Conservation (phyloP, 2,888 invertebrate genomes). For the Synanthedon tipuliformis region DNA sequence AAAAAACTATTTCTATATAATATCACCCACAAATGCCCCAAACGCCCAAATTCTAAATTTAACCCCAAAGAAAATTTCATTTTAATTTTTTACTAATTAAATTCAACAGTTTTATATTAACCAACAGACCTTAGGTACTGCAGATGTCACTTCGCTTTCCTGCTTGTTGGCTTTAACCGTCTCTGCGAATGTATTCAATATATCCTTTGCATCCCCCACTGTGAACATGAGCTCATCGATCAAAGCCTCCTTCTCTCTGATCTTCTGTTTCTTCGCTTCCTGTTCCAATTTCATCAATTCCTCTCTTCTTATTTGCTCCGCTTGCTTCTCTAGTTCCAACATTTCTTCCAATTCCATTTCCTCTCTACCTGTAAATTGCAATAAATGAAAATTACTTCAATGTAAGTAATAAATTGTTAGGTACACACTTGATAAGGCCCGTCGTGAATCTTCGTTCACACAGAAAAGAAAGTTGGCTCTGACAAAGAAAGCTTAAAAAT, state of each 20-base stretch:
- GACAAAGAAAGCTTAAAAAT: no score
- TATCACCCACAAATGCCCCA: no score
- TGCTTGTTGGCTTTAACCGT: slow-evolving; percentile 76
- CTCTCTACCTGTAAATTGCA: slow-evolving; percentile 69
- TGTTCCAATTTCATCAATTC: slow-evolving; percentile 76
- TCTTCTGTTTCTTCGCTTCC: slow-evolving; percentile 84
- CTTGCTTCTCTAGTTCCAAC: slow-evolving; percentile 82
- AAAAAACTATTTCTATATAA: no score
- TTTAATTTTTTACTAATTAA: background rate
- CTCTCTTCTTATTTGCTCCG: slow-evolving; percentile 78
- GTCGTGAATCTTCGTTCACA: no score
- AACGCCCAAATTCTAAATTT: no score
- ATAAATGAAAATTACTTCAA: no score
- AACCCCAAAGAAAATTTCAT: background rate
- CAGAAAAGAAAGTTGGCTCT: no score
- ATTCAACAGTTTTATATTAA: background rate
- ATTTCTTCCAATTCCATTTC: slow-evolving; percentile 90
- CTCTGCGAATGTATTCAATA: slow-evolving; percentile 83
- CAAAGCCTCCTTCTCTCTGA: slow-evolving; percentile 88
- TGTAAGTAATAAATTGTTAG: no score
- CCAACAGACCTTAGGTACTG: slow-evolving; percentile 46
- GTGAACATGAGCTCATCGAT: slow-evolving; percentile 97
- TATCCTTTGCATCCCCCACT: slow-evolving; percentile 88
- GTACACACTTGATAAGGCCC: no score
- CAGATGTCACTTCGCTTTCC: slow-evolving; percentile 60